Evolutionary conservation across 2,797 vertebrate species (phyloP).

Genomic region (Alfaro cultratus): DNA sequence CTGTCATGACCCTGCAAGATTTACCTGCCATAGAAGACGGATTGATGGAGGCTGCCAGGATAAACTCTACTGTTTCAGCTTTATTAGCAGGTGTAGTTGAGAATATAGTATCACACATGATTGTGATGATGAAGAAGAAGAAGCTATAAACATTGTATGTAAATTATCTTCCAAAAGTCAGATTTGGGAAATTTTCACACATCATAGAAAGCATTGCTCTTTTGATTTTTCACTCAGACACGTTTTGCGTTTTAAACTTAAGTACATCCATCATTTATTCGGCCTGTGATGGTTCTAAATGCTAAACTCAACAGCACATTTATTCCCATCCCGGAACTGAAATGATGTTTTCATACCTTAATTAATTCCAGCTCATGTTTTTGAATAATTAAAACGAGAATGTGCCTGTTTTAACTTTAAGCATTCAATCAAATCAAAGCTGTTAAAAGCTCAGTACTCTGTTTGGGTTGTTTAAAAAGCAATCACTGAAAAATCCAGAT

Average conservation of each 20-base stretch:
- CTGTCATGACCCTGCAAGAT: not conserved
- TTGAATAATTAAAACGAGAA: slow-evolving; percentile 1
- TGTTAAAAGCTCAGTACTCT: not conserved
- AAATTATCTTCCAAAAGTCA: not conserved
- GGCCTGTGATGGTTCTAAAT: not conserved
- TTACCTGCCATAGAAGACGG: not conserved
- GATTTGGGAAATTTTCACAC: not conserved
- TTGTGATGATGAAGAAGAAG: not conserved
- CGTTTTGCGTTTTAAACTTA: not conserved
- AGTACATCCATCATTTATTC: not conserved
- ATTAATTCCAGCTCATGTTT: slow-evolving; percentile 8
- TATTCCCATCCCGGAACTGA: not conserved
- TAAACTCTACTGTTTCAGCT: not conserved
- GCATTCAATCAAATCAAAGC: slow-evolving; percentile 7
- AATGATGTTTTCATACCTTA: not conserved
- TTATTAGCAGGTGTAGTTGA: not conserved
- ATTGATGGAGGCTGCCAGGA: not conserved
- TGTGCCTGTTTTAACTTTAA: slow-evolving; percentile 1
- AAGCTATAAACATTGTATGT: not conserved
- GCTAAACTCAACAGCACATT: slow-evolving; percentile 1
- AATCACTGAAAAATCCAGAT: not conserved
- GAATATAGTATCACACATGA: not conserved
- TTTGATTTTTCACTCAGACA: not conserved
- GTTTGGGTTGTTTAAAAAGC: not conserved
- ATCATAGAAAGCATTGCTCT: not conserved